These are phyloP conservation scores for Dascyllus trimaculatus DNA, from an alignment of 2,113 vertebrate species.

Conservation along the genomic window DNA sequence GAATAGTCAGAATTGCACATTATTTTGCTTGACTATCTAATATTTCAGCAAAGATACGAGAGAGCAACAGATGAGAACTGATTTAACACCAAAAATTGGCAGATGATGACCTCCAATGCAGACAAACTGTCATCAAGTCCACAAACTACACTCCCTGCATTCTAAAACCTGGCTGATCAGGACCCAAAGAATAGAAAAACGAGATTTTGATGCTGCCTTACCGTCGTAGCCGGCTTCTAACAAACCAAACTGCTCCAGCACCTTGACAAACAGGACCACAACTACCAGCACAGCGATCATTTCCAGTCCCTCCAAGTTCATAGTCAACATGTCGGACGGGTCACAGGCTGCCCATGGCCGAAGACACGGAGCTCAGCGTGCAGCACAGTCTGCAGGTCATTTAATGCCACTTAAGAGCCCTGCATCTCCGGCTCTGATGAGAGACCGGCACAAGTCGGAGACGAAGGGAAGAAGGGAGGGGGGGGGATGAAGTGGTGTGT, in stretches of 20 bases:
- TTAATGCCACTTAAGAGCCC: slow-evolving; percentile 85
- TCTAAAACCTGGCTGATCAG: no score
- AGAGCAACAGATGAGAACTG: slow-evolving; percentile 30
- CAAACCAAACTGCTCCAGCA: slow-evolving; percentile 97
- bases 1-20: background rate
- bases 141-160: no score
- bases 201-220: slow-evolving; percentile 82
- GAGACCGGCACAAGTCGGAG: slow-evolving; percentile 71
- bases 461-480: slow-evolving; percentile 44
- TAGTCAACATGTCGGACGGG: slow-evolving; percentile 85
- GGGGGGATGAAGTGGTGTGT: slow-evolving; percentile 34
- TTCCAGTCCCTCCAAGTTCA: slow-evolving; percentile 99
- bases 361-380: slow-evolving; percentile 77
- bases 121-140: no score
- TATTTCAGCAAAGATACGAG: background rate
- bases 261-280: slow-evolving; percentile 97
- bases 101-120: background rate
- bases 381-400: slow-evolving; percentile 86
- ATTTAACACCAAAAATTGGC: background rate
- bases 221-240: slow-evolving; percentile 93
- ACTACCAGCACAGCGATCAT: slow-evolving; percentile 97
- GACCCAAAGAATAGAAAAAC: background rate
- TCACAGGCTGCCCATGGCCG: slow-evolving; percentile 88
- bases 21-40: background rate
- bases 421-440: slow-evolving; percentile 72